Percentiles rank a stretch among this genome's conserved stretches.
These are phyloP conservation scores for Callopanchax toddi DNA, from an alignment of 2,113 vertebrate genomes.

Conservation along the genomic window DNA sequence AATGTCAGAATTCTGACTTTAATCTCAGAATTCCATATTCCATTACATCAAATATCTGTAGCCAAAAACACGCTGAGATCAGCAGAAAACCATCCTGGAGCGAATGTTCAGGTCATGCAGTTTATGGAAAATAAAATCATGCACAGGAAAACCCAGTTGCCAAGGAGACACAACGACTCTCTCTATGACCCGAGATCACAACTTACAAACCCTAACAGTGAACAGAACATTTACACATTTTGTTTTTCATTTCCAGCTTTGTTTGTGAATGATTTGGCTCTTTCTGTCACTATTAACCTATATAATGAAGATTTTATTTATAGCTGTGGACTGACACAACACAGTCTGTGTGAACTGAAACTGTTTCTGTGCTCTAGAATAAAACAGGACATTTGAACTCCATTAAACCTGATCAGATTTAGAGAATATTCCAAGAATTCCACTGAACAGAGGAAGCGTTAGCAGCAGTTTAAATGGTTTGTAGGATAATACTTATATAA, in stretches of 20 bases:
- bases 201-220: constrained; percentile 23
- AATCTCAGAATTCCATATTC: neutral
- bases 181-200: constrained; percentile 14
- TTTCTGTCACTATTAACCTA: neutral
- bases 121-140: neutral
- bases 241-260: neutral
- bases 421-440: neutral
- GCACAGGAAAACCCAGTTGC: constrained; percentile 24
- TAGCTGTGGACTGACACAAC: neutral
- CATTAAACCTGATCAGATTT: neutral
- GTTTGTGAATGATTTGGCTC: neutral
- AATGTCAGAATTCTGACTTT: neutral
- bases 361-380: constrained; percentile 19
- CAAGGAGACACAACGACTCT: constrained; percentile 29
- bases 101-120: neutral
- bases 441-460: neutral
- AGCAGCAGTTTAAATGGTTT: neutral
- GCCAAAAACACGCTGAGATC: neutral
- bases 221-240: neutral
- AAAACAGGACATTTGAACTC: neutral
- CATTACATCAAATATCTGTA: neutral
- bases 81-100: neutral
- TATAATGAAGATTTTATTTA: neutral
- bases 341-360: constrained; percentile 4
- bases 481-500: neutral